phyloP scores from a whole-genome alignment of 2,888 invertebrate genomes.

The Drosophila putrida region DNA sequence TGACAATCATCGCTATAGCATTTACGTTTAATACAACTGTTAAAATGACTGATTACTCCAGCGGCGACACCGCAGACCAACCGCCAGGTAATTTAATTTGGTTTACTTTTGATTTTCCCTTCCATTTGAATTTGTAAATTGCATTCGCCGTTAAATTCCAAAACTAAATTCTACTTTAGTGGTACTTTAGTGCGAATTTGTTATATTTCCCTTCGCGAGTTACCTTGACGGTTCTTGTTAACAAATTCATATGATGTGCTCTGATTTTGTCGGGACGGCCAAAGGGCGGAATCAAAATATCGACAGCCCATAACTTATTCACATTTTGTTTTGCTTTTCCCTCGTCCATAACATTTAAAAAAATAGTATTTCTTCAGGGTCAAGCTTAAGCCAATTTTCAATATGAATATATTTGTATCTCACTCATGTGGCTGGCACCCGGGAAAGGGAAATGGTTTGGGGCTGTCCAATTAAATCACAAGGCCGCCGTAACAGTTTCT shows the following conservation, averaged over 20 bases:
- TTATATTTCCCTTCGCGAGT: background rate
- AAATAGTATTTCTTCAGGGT: conserved; percentile 70
- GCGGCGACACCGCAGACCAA: conserved; percentile 45
- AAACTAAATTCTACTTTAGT: conserved; percentile 6
- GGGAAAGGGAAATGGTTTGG: background rate
- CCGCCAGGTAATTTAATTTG: conserved; percentile 39
- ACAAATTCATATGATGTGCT: conserved; percentile 7
- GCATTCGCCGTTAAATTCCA: conserved; percentile 32
- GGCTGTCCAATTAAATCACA: conserved; percentile 29
- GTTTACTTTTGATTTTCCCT: conserved; percentile 39
- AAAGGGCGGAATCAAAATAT: conserved; percentile 49
- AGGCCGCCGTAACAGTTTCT: conserved; percentile 25
- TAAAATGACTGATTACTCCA: conserved; percentile 63
- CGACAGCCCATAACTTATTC: conserved; percentile 32
- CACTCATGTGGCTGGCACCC: background rate
- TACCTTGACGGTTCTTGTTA: conserved; percentile 39
- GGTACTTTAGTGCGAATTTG: background rate
- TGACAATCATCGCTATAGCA: conserved; percentile 47
- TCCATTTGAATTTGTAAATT: conserved; percentile 1
- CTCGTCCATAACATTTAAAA: conserved; percentile 45
- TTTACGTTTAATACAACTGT: conserved; percentile 30
- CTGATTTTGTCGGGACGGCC: conserved; percentile 12
- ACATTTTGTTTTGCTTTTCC: conserved; percentile 28
- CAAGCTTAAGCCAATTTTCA: conserved; percentile 73
- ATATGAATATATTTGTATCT: conserved; percentile 15